Conservation (phyloP, 2,113 vertebrate genomes). For the Parotia lawesii region DNA sequence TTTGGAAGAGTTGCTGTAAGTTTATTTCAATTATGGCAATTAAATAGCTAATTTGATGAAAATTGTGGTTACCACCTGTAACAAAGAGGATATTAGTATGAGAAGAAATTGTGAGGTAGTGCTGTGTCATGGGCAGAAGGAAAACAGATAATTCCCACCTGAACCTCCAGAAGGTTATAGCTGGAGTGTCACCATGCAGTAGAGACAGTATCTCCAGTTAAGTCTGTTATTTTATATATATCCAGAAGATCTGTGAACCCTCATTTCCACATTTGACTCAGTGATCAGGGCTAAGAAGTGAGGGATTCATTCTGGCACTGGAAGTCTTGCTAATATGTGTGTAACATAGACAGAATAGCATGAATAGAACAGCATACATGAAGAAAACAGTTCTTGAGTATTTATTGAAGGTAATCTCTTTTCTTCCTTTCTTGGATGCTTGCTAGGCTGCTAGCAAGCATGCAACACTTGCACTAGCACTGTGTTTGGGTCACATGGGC, state of each 20-base stretch:
- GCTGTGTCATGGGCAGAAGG: not conserved
- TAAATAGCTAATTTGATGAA: not conserved
- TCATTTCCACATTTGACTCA: not conserved
- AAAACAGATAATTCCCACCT: not conserved
- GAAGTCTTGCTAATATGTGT: not conserved
- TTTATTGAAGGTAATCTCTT: not conserved
- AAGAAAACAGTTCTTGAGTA: not conserved
- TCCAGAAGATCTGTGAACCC: not conserved
- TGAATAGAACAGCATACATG: not conserved
- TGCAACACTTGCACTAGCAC: not conserved
- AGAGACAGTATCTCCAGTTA: not conserved
- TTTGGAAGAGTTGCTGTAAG: not conserved
- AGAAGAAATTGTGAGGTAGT: not conserved
- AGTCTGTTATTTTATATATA: not conserved
- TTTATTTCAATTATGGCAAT: not conserved
- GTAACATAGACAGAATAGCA: not conserved
- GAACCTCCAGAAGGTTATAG: not conserved
- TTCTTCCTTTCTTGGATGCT: not conserved
- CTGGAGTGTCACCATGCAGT: not conserved
- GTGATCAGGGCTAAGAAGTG: not conserved
- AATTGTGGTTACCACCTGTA: not conserved
- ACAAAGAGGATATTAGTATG: not conserved
- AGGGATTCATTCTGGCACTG: not conserved
- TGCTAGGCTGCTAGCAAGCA: not conserved
- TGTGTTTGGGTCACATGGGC: not conserved